Evolutionary conservation across 2,888 invertebrate genomes (phyloP).

Genomic region (Dolichopus griseipennis): DNA sequence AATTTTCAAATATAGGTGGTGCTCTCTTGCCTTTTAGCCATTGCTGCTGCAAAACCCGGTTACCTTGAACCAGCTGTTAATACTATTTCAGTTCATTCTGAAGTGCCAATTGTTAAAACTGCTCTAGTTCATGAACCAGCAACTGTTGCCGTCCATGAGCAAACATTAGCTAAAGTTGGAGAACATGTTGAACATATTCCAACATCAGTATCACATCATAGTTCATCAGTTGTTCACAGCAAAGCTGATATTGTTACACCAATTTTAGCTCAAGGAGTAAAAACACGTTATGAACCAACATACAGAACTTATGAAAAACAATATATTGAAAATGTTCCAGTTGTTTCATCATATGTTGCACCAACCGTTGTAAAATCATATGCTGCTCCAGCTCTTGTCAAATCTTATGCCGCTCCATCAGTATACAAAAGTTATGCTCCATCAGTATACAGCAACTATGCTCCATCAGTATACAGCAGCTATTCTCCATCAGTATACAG

Average conservation of each 20-base stretch:
- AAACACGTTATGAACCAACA: slow-evolving; percentile 22
- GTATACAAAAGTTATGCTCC: not conserved
- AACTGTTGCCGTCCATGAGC: slow-evolving; percentile 21
- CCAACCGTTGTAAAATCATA: slow-evolving; percentile 7
- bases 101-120: slow-evolving; percentile 11
- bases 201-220: slow-evolving; percentile 44
- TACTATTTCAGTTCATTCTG: not conserved
- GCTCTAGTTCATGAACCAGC: slow-evolving; percentile 18
- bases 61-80: not conserved
- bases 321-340: slow-evolving; percentile 17
- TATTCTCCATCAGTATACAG: not conserved
- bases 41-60: slow-evolving; percentile 16
- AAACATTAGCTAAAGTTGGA: slow-evolving; percentile 29
- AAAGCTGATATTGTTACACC: slow-evolving; percentile 37
- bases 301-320: slow-evolving; percentile 11
- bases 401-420: not conserved
- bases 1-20: slow-evolving; percentile 14
- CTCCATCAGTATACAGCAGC: not conserved
- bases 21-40: slow-evolving; percentile 17
- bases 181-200: slow-evolving; percentile 30
- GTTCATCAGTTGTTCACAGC: slow-evolving; percentile 45
- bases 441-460: not conserved
- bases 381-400: not conserved
- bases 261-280: slow-evolving; percentile 26
- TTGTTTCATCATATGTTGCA: slow-evolving; percentile 16